These are phyloP conservation scores for Parauchenoglanis punctatus DNA, from an alignment of 2,797 vertebrate species.

Conservation along the genomic window DNA sequence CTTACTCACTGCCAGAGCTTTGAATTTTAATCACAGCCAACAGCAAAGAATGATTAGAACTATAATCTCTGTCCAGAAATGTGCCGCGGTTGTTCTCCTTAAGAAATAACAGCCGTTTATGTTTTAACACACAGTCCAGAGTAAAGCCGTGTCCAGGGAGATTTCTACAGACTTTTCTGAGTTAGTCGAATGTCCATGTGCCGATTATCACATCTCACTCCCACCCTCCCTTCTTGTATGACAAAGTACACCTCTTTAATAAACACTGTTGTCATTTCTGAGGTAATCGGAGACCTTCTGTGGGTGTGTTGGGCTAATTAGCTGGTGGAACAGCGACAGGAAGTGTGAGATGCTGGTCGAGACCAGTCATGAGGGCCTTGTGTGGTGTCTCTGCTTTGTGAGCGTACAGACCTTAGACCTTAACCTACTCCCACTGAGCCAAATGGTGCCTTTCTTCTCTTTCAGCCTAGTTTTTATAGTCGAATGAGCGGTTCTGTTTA, in stretches of 20 bases:
- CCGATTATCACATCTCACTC: background rate
- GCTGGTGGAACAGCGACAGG: slow-evolving; percentile 9
- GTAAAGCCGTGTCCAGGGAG: background rate
- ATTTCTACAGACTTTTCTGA: background rate
- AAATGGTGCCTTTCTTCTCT: slow-evolving; percentile 31
- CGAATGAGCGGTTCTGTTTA: slow-evolving; percentile 11
- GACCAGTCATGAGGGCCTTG: slow-evolving; percentile 19
- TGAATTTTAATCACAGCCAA: background rate
- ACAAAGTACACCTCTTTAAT: background rate
- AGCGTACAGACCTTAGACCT: slow-evolving; percentile 35
- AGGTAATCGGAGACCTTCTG: background rate
- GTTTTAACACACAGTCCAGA: background rate
- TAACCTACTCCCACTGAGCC: slow-evolving; percentile 14
- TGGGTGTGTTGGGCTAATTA: slow-evolving; percentile 7
- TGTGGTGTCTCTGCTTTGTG: slow-evolving; percentile 15
- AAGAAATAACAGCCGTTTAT: background rate
- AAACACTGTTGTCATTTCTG: background rate
- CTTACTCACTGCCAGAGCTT: background rate
- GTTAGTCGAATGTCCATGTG: background rate
- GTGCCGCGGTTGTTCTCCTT: background rate
- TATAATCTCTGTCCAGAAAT: background rate
- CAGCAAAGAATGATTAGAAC: background rate
- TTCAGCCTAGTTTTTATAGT: slow-evolving; percentile 17
- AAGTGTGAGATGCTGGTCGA: slow-evolving; percentile 25
- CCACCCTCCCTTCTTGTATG: no score